Evolutionary conservation across 2,797 vertebrate genomes (phyloP), one percentile per base, ranked within the genome.

Genomic region (Toxotes lorentzi): DNA sequence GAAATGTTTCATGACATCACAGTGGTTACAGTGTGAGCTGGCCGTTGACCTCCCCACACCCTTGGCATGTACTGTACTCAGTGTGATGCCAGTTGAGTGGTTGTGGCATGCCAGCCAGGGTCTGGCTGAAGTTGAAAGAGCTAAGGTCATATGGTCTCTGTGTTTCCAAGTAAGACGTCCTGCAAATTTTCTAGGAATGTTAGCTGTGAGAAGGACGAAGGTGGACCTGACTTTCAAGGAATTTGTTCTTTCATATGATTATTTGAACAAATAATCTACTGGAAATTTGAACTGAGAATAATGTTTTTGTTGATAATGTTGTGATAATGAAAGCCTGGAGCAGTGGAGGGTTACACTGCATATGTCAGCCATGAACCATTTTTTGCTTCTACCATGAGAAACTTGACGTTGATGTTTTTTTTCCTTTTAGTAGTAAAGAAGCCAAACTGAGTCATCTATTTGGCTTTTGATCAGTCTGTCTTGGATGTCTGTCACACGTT

Each of bases 111-210:
- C 48, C 63, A 30, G 34, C 72, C 38, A 32, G 45, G 64, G n/a
- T 53, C 70, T 86, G 86, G 84, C 67, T 5, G 6, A 14, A 85
- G 76, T 63, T 85, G 34, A 89, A 86, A 89, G 77, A 43, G 4
- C 12, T 2, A 23, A 43, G 60, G 53, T 91, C 82, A 88, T 81
- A 67, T 79, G 84, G 7, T 48, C 63, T 27, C 41, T 41, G 27
- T 24, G 24, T 76, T 89, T 90, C 83, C 64, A 57, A 77, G 76
- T 60, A 89, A 64, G 65, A 75, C 12, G 0, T 59, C 66, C 35
- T 69, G 8, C 21, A 51, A 23, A 51, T 57, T 69, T 87, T 85
- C 81, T 27, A 21, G 51, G 79, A 82, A 86, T 68, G 12, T 40
- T 27, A 63, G 30, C 14, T 13, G 56, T 6, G 4, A 32, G 54